Conservation (phyloP, 2,113 vertebrate genomes). For the Chamaetylas fuelleborni region DNA sequence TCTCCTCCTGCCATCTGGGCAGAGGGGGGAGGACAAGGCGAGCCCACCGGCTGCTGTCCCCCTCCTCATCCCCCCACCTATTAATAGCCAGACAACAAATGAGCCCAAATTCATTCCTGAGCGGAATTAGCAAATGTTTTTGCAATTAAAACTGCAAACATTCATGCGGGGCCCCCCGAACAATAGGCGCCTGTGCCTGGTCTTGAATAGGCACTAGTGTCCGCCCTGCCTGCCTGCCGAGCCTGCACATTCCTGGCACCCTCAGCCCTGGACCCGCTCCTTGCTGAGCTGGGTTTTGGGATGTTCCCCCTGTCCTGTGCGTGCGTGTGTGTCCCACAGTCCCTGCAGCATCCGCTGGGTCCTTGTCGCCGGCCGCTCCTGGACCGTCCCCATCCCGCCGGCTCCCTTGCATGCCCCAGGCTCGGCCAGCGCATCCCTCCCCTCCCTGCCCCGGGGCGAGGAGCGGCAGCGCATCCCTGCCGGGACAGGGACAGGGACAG, state of each 20-base stretch:
- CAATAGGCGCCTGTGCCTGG: constrained; percentile 74
- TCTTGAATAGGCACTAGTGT: constrained; percentile 74
- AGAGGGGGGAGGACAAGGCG: neutral
- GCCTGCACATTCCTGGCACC: constrained; percentile 75
- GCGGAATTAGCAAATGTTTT: constrained; percentile 71
- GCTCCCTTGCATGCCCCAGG: neutral
- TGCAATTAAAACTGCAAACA: constrained; percentile 73
- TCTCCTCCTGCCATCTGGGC: neutral
- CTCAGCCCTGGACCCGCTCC: constrained; percentile 37
- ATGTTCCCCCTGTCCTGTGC: neutral
- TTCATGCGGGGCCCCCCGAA: constrained; percentile 64
- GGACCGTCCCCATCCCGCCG: neutral
- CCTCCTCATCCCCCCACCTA: constrained; percentile 19
- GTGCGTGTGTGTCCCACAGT: neutral
- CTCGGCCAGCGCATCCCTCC: neutral
- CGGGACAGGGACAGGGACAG: neutral
- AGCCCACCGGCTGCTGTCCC: constrained; percentile 57
- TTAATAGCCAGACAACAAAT: constrained; percentile 66
- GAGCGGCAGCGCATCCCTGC: neutral
- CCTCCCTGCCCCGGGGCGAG: neutral
- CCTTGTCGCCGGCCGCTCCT: neutral
- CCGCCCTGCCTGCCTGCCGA: constrained; percentile 46
- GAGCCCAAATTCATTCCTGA: constrained; percentile 64
- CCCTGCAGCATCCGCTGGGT: neutral
- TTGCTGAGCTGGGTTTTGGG: neutral